Percentiles rank a stretch among this genome's conserved stretches.
phyloP scores from a whole-genome alignment of 2,797 vertebrate species.

The Chaetodon trifasciatus region DNA sequence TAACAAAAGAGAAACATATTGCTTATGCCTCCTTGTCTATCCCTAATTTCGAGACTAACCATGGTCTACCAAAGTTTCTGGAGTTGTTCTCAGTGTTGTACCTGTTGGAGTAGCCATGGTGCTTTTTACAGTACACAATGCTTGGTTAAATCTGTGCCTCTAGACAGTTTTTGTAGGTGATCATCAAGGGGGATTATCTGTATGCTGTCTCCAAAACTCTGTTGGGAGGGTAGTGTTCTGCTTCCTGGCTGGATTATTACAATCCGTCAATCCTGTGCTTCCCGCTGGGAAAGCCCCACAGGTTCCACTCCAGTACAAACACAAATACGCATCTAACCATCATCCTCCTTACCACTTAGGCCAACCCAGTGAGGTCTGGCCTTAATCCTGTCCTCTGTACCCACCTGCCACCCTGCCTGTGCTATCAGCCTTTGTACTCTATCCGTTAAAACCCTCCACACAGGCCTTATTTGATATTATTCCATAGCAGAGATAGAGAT shows the following conservation, averaged over 20 bases:
- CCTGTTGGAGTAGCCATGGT: neutral
- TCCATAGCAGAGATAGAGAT: neutral
- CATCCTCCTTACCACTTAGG: constrained; percentile 69
- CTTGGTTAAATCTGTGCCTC: constrained; percentile 12
- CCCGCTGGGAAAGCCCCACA: constrained; percentile 69
- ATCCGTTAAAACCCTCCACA: constrained; percentile 13
- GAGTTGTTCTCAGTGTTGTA: neutral
- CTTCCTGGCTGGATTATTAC: constrained; percentile 71
- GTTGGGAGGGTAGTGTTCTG: constrained; percentile 46
- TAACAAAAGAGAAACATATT: neutral
- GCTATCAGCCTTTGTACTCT: constrained; percentile 48
- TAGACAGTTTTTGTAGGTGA: constrained; percentile 14
- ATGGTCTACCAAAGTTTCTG: neutral
- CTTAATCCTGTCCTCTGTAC: constrained; percentile 73
- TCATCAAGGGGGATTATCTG: constrained; percentile 40
- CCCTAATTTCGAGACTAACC: neutral
- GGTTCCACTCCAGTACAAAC: constrained; percentile 66
- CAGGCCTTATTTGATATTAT: constrained; percentile 4
- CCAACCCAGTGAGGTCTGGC: constrained; percentile 68
- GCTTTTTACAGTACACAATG: neutral
- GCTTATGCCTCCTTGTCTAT: neutral
- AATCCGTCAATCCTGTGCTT: constrained; percentile 69
- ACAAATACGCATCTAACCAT: constrained; percentile 69
- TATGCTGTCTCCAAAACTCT: constrained; percentile 49
- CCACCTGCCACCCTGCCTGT: constrained; percentile 66